These are phyloP conservation scores for Mesorhabditis belari DNA, from an alignment of 2,888 invertebrate species.

Conservation along the genomic window DNA sequence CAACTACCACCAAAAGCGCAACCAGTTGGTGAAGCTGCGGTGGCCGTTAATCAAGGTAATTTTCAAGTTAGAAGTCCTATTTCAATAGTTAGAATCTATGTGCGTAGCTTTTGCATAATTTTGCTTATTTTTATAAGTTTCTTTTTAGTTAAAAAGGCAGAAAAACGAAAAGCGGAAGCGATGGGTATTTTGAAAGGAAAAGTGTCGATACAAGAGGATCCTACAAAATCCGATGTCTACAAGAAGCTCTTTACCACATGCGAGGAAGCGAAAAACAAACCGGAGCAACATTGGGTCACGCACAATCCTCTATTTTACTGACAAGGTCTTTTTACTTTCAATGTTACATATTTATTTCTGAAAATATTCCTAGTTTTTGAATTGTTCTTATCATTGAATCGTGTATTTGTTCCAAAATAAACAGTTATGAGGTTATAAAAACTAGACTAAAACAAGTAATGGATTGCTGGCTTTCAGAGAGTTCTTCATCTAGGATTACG, in stretches of 20 bases:
- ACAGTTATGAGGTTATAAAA: too few relatives aligned
- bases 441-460: too few relatives aligned
- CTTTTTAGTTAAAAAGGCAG: slow-evolving; percentile 7
- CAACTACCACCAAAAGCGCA: too few relatives aligned
- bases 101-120: neutral
- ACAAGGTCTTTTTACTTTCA: neutral
- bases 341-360: slow-evolving; percentile 3
- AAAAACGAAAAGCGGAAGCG: slow-evolving; percentile 6
- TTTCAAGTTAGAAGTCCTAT: neutral
- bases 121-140: neutral
- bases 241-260: slow-evolving; percentile 91
- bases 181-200: neutral
- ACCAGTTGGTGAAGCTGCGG: too few relatives aligned
- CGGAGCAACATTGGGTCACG: slow-evolving; percentile 91
- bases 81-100: neutral
- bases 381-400: neutral
- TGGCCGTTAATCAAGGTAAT: slow-evolving; percentile 7
- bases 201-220: slow-evolving; percentile 63
- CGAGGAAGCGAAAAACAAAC: slow-evolving; percentile 75
- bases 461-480: too few relatives aligned
- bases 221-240: slow-evolving; percentile 78
- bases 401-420: too few relatives aligned
- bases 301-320: slow-evolving; percentile 72
- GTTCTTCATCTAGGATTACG: too few relatives aligned
- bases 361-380: neutral